A percentile compares a stretch with the other conserved stretches of the same genome.
Evolutionary conservation across 2,797 vertebrate genomes (phyloP).

Genomic region (Apodemus agrarius): DNA sequence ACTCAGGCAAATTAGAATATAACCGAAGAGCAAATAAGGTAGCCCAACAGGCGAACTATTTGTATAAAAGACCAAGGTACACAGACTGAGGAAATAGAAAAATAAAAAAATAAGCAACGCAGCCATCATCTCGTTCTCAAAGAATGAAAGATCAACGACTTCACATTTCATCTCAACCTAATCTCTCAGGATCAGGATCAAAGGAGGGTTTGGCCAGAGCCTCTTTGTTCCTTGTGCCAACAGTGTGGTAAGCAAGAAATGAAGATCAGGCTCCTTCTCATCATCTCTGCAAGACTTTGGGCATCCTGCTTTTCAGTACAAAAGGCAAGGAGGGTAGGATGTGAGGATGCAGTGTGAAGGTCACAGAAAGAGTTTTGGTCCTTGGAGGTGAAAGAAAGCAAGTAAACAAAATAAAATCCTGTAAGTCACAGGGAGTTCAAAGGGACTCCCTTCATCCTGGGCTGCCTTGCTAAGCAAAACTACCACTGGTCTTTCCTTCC

Average conservation of each 20-base stretch:
- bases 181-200: neutral
- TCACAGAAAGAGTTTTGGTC: neutral
- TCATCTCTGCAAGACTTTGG: neutral
- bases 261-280: neutral
- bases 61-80: neutral
- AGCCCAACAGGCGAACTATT: neutral
- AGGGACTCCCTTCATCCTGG: neutral
- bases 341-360: neutral
- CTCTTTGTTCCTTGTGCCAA: no score
- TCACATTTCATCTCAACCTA: neutral
- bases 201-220: neutral
- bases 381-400: neutral
- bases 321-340: neutral
- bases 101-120: neutral
- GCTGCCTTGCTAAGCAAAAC: neutral
- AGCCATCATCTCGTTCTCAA: neutral
- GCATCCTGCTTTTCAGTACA: neutral
- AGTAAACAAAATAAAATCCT: neutral
- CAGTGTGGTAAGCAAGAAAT: neutral
- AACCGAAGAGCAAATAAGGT: conserved; percentile 26
- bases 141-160: neutral
- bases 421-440: neutral
- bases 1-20: conserved; percentile 44
- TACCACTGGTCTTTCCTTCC: neutral
- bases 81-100: neutral